Evolutionary conservation across 2,113 vertebrate genomes (phyloP).

Genomic region (Trachemys scripta): DNA sequence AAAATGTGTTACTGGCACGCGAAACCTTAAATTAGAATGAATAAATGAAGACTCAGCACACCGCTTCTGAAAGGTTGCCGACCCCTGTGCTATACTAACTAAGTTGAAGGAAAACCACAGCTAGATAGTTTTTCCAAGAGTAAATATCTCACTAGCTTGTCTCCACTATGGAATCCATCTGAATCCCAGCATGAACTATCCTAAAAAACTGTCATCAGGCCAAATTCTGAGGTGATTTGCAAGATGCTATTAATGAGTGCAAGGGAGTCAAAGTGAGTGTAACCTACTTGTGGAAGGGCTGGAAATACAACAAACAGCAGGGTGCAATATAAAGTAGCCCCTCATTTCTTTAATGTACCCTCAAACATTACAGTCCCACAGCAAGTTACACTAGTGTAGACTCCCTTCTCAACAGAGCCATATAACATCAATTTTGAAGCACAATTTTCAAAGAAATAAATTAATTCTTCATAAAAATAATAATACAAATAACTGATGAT

Average conservation of each 20-base stretch:
- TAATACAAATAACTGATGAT: background rate
- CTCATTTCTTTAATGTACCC: background rate
- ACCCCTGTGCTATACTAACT: background rate
- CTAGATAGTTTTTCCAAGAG: background rate
- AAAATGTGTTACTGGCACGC: no score
- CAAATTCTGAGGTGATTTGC: background rate
- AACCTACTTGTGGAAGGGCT: background rate
- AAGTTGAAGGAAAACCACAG: conserved; percentile 63
- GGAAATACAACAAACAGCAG: background rate
- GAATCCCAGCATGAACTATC: background rate
- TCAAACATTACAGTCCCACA: background rate
- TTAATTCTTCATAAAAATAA: background rate
- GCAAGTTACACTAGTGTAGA: background rate
- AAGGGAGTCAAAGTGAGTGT: background rate
- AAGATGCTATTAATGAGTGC: background rate
- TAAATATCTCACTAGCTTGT: background rate
- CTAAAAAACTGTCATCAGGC: background rate
- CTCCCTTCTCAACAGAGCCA: background rate
- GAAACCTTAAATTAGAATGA: no score
- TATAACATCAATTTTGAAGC: background rate
- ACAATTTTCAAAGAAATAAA: background rate
- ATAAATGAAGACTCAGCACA: no score
- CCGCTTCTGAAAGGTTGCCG: no score
- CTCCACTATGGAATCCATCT: background rate
- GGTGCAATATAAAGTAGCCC: background rate